Evolutionary conservation across 2,888 invertebrate genomes (phyloP), one percentile per base, ranked within the genome.

Genomic region (Brenthis ino): DNA sequence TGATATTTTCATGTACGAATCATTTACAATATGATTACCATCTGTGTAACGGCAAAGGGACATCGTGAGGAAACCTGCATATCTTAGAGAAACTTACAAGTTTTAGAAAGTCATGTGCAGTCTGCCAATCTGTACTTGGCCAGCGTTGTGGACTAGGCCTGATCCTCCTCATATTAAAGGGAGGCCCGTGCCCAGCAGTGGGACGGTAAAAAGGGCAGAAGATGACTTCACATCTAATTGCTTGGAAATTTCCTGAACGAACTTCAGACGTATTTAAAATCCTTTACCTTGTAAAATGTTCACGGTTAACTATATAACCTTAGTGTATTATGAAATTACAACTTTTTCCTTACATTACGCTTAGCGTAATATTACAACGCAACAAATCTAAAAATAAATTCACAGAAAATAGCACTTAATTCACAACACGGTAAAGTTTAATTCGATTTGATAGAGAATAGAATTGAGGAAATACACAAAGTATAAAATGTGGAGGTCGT

Each of bases 281-380:
- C 76, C 77, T 76, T 82, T 79, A 78, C 80, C 81, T 82, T 80
- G 81, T 58, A 69, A 64, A 60, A 60, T 53, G 75, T 76, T 79
- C 80, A 79, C 78, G 81, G 81, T 75, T 75, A 70, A 60, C 65
- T 70, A 67, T 70, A 70, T 71, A 75, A 78, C 80, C 81, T 81
- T 77, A 77, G 66, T 58, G 51, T 60, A 74, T 86, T 85, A 85
- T 82, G 81, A 87, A 84, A 84, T 81, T 58, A 60, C 72, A 73
- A 75, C 75, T 78, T 89, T 87, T 89, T 89, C 89, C 89, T 89
- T 86, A 86, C 87, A 81, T 77, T 65, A 57, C 28, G 65, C 24
- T 50, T 64, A 28, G 24, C 43, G 51, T 51, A 56, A 53, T 77
- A 51, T 79, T 73, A 76, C 71, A 75, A 76, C 73, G 78, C 77